These are phyloP conservation scores for Spea bombifrons DNA, from an alignment of 2,113 vertebrate species.

Conservation along the genomic window DNA sequence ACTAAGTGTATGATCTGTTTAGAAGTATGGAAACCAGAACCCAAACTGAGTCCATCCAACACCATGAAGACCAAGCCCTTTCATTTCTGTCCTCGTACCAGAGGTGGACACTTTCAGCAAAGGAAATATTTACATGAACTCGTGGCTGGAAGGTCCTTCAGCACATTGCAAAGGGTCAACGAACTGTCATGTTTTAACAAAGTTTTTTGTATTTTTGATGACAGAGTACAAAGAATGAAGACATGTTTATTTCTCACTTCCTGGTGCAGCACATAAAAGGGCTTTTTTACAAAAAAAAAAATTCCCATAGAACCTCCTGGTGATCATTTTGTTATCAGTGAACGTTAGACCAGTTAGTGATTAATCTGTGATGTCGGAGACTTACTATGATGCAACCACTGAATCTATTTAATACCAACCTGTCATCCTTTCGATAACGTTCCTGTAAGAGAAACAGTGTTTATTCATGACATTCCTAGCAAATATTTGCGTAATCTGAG, in stretches of 20 bases:
- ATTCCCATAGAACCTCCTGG: too few species aligned
- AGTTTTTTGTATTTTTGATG: not conserved
- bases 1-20: too few species aligned
- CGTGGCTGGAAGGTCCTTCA: conserved; percentile 6
- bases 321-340: not conserved
- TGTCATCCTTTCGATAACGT: not conserved
- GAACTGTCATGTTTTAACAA: not conserved
- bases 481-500: too few species aligned
- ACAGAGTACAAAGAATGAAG: not conserved
- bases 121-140: conserved; percentile 12
- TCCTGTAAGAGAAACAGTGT: not conserved
- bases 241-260: not conserved
- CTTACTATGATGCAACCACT: not conserved
- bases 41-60: not conserved
- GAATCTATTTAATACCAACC: not conserved
- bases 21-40: not conserved
- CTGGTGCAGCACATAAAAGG: not conserved
- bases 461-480: too few species aligned
- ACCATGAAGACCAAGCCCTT: not conserved
- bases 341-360: not conserved
- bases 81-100: not conserved
- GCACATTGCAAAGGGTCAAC: conserved; percentile 17
- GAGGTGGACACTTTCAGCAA: not conserved
- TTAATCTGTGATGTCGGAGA: not conserved
- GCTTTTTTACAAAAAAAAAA: not conserved